Base-by-base conservation (phyloP, 2,113 vertebrate genomes). In the Poeciliopsis retropinna region DNA sequence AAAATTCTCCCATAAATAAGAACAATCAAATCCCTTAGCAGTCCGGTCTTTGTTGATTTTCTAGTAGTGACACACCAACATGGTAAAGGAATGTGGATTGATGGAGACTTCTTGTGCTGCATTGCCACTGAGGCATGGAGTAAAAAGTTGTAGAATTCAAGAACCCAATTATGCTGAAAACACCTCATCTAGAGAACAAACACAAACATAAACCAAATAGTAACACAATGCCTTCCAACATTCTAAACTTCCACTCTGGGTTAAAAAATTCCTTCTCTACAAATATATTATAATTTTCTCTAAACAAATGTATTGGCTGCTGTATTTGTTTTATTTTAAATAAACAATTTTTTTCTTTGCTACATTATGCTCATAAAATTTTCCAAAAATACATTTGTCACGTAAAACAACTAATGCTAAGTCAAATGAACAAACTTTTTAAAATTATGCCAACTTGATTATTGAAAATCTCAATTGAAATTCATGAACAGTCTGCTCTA, bases 61-160 rank as follows among this genome's bases (percentile, higher is more conserved):
- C 90, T 88, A 89, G 81, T 51, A 83, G 86, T 84, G 90, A 91
- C 88, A 85, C 86, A 84, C 78, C 88, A 82, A 83, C 82, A 89
- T 81, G 73, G 82, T 25, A 47, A 63, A 85, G 72, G 81, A 84
- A 84, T 84, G 76, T 78, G 25, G 85, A 78, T 85, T 77, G 88
- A 81, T 69, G 74, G 82, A 84, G 90, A 81, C 80, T 79, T 86
- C 89, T 91, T 90, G 88, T 87, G 89, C 85, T 71, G 82, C 80
- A 82, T 87, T 77, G 82, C 90, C 88, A 80, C 80, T 89, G 88
- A 90, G 89, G 91, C 89, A 91, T 85, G 76, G 80, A 87, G 79
- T 71, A 65, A 85, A 80, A 83, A 87, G 87, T 91, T 90, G 85
- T 51, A 69, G 82, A 77, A 67, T 74, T 31, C 88, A 83, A 83